A percentile compares a stretch with the other conserved stretches of the same genome.
These are phyloP conservation scores for Hemiprocne comata DNA, from an alignment of 2,113 vertebrate genomes.

Conservation along the genomic window DNA sequence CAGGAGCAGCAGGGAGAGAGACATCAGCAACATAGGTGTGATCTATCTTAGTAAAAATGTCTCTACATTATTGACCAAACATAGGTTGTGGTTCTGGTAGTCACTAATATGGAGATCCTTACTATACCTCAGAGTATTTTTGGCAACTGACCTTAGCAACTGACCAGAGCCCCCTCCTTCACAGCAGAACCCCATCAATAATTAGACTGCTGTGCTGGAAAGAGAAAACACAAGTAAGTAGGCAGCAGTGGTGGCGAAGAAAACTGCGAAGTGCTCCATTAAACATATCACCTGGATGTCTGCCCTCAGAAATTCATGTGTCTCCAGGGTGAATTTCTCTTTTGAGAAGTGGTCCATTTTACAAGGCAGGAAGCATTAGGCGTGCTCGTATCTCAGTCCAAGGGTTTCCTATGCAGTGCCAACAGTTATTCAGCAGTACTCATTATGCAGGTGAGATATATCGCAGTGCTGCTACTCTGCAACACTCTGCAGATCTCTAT, in stretches of 20 bases:
- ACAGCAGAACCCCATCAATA: not conserved
- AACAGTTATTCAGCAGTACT: slow-evolving; percentile 55
- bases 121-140: not conserved
- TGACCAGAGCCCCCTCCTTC: not conserved
- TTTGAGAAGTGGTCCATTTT: slow-evolving; percentile 19
- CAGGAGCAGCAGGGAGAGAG: not conserved
- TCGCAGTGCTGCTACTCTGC: slow-evolving; percentile 46
- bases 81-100: not conserved
- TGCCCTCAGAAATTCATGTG: not conserved
- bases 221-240: not conserved
- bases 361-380: slow-evolving; percentile 29
- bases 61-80: not conserved
- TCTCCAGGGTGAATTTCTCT: not conserved
- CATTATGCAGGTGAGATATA: slow-evolving; percentile 68
- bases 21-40: not conserved
- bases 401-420: slow-evolving; percentile 19
- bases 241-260: not conserved
- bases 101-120: not conserved
- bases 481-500: slow-evolving; percentile 64
- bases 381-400: slow-evolving; percentile 35
- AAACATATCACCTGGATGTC: not conserved
- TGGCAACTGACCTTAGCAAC: not conserved
- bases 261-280: not conserved
- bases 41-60: not conserved
- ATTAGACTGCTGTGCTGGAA: not conserved